A percentile compares a stretch with the other conserved stretches of the same genome.
Conservation (phyloP, 2,113 vertebrate genomes). For the Cyprinodon brontotheroides region DNA sequence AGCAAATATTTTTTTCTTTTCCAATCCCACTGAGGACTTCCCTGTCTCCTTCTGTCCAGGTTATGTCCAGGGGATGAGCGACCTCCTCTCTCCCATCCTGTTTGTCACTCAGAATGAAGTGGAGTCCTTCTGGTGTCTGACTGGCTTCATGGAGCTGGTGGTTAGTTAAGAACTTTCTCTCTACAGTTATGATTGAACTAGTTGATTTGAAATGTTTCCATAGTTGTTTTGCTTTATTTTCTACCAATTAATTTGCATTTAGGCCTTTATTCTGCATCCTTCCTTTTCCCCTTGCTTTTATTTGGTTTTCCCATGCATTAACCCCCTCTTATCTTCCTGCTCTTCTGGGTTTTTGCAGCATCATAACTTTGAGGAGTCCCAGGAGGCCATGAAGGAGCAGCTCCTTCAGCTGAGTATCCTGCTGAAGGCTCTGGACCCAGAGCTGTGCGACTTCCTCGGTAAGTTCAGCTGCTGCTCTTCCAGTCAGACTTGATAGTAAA, state of each 20-base stretch:
- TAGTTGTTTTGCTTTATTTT: neutral
- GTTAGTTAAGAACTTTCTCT: conserved; percentile 66
- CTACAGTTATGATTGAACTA: neutral
- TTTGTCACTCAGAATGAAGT: conserved; percentile 91
- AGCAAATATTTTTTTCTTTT: no score
- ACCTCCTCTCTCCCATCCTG: conserved; percentile 89
- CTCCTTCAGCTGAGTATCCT: conserved; percentile 87
- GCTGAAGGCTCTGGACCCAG: conserved; percentile 86
- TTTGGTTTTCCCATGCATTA: no score
- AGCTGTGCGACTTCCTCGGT: conserved; percentile 91
- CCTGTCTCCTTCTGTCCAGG: conserved; percentile 66
- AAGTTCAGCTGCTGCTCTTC: conserved; percentile 8
- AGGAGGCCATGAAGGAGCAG: conserved; percentile 93
- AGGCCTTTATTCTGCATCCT: no score
- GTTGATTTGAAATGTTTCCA: neutral
- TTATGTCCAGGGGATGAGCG: conserved; percentile 94
- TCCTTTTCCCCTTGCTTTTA: no score
- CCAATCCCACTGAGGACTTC: no score
- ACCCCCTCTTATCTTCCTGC: neutral
- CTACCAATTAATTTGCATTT: neutral
- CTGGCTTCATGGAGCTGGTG: conserved; percentile 91
- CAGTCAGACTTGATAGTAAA: neutral
- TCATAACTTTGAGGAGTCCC: conserved; percentile 93
- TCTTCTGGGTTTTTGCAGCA: conserved; percentile 75
- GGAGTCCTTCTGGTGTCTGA: conserved; percentile 94